phyloP scores from a whole-genome alignment of 2,113 vertebrate genomes.

The Microcebus jonahi region DNA sequence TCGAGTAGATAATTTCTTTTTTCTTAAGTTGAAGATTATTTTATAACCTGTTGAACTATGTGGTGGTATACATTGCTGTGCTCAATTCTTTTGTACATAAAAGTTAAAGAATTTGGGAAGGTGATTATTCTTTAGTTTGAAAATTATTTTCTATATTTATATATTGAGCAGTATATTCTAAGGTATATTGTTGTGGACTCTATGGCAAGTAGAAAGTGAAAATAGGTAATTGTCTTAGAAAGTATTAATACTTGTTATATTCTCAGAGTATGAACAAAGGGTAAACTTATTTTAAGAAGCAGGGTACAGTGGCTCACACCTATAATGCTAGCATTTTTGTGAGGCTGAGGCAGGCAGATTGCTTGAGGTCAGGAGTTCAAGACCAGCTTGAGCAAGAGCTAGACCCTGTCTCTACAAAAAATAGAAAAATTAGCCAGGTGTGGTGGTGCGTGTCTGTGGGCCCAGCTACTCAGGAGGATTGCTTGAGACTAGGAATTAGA shows the following conservation, averaged over 20 bases:
- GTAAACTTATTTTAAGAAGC: background rate
- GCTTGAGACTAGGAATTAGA: too few species aligned
- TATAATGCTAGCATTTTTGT: too few species aligned
- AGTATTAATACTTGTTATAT: background rate
- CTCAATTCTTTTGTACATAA: background rate
- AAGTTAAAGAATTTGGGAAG: background rate
- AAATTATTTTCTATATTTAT: constrained; percentile 38
- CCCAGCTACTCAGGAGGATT: too few species aligned
- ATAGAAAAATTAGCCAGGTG: too few species aligned
- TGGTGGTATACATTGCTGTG: background rate
- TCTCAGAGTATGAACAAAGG: background rate
- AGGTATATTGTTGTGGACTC: background rate
- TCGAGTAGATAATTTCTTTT: background rate
- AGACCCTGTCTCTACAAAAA: too few species aligned
- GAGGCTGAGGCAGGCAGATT: too few species aligned
- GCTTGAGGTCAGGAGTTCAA: too few species aligned
- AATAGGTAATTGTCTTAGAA: constrained; percentile 13
- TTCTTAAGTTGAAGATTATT: background rate
- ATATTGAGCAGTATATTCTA: background rate
- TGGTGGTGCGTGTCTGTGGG: too few species aligned
- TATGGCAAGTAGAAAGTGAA: background rate
- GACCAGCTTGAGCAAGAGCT: too few species aligned
- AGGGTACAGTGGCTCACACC: too few species aligned
- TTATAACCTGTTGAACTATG: background rate
- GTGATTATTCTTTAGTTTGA: background rate